These are phyloP conservation scores for Acanthisitta chloris DNA, from an alignment of 2,113 vertebrate genomes.

Conservation along the genomic window DNA sequence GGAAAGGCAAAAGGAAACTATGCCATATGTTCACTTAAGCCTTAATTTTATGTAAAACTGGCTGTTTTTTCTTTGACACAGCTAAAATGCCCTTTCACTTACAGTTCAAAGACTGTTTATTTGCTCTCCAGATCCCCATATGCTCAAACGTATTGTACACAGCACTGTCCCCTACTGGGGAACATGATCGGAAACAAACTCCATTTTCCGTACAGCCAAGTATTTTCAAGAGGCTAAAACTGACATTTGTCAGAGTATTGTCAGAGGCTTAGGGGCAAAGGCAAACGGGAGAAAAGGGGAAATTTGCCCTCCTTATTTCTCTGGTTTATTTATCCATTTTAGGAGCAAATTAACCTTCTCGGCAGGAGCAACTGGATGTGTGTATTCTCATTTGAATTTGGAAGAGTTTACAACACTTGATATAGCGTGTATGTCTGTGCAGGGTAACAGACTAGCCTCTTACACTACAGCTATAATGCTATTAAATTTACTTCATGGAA, in stretches of 20 bases:
- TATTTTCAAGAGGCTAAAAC: slow-evolving; percentile 3
- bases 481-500: slow-evolving; percentile 68
- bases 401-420: neutral
- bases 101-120: slow-evolving; percentile 76
- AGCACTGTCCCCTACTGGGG: slow-evolving; percentile 71
- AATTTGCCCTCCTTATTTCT: neutral
- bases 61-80: slow-evolving; percentile 78
- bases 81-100: slow-evolving; percentile 79
- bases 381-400: neutral
- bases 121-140: slow-evolving; percentile 68
- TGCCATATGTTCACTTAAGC: slow-evolving; percentile 86
- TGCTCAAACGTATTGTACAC: slow-evolving; percentile 35
- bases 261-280: neutral
- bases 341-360: neutral
- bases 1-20: slow-evolving; percentile 84
- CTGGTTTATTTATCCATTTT: neutral
- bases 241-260: neutral
- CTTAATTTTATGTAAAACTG: slow-evolving; percentile 83
- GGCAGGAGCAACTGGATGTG: neutral
- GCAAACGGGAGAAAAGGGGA: neutral
- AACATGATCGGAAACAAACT: neutral
- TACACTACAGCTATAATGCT: slow-evolving; percentile 29
- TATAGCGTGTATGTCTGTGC: neutral
- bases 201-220: neutral
- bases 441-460: neutral